These are phyloP conservation scores for Varanus komodoensis DNA, from an alignment of 2,113 vertebrate genomes.

Conservation along the genomic window DNA sequence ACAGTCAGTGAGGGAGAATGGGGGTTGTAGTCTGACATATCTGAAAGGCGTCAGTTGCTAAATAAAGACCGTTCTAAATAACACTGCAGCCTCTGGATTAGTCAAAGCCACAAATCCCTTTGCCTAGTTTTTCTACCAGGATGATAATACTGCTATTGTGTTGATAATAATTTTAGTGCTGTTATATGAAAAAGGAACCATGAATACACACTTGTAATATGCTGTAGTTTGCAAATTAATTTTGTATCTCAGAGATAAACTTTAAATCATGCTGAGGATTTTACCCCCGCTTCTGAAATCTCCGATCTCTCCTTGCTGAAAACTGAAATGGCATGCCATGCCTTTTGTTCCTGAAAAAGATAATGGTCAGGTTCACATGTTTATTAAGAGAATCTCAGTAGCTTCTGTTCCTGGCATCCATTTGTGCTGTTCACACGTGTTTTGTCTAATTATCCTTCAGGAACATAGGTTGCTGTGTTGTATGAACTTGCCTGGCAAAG, in stretches of 20 bases:
- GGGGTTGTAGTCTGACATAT: not conserved
- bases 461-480: too few relatives aligned
- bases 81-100: too few relatives aligned
- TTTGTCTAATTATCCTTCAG: too few relatives aligned
- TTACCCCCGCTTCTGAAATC: not conserved
- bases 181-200: too few relatives aligned
- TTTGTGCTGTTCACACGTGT: too few relatives aligned
- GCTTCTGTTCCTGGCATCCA: too few relatives aligned
- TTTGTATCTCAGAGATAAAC: not conserved
- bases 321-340: not conserved
- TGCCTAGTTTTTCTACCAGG: not conserved
- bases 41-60: not conserved
- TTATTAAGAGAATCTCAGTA: too few relatives aligned
- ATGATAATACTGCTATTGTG: not conserved
- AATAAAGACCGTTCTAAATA: not conserved
- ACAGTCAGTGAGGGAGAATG: not conserved
- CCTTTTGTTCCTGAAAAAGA: conserved; percentile 31
- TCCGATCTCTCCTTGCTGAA: not conserved
- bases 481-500: too few relatives aligned
- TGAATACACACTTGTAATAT: not conserved
- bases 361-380: too few relatives aligned
- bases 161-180: not conserved
- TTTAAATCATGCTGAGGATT: not conserved
- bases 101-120: not conserved
- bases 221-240: not conserved